Evolutionary conservation across 2,888 invertebrate species (phyloP).

Genomic region (Andrena haemorrhoa): DNA sequence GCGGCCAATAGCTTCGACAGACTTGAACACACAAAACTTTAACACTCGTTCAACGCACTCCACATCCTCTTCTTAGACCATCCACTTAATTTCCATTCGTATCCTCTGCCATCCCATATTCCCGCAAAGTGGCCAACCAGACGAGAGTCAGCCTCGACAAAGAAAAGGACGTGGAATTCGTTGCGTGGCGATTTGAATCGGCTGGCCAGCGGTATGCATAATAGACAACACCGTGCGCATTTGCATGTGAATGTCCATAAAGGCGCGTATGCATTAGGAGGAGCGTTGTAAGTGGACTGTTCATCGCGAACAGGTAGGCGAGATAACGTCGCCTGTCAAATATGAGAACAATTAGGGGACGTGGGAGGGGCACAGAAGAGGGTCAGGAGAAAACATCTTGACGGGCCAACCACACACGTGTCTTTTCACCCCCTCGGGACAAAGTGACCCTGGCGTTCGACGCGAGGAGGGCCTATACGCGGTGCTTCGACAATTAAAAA

Average conservation of each 20-base stretch:
- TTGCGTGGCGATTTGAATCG: slow-evolving; percentile 32
- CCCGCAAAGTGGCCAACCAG: slow-evolving; percentile 31
- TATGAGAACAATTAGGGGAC: slow-evolving; percentile 56
- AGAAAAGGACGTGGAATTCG: slow-evolving; percentile 24
- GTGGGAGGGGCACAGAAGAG: slow-evolving; percentile 10
- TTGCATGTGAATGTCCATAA: slow-evolving; percentile 79
- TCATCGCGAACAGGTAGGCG: slow-evolving; percentile 36
- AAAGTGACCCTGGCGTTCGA: slow-evolving; percentile 34
- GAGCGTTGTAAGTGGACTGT: slow-evolving; percentile 27
- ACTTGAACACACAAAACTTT: background rate
- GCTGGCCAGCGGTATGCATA: slow-evolving; percentile 69
- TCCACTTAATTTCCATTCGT: slow-evolving; percentile 13
- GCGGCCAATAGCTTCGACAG: background rate
- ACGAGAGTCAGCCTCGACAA: slow-evolving; percentile 29
- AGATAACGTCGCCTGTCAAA: slow-evolving; percentile 60
- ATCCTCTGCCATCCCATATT: slow-evolving; percentile 7
- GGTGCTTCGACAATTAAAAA: slow-evolving; percentile 60
- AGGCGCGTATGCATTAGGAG: slow-evolving; percentile 69
- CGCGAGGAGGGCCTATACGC: slow-evolving; percentile 24
- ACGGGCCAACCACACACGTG: slow-evolving; percentile 60
- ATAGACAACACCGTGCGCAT: slow-evolving; percentile 74
- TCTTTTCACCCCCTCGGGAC: slow-evolving; percentile 55
- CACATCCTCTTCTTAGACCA: background rate
- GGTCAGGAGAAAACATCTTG: slow-evolving; percentile 52
- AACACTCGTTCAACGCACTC: background rate